Percentiles rank a stretch among this genome's conserved stretches.
Conservation (phyloP, 2,888 invertebrate species). For the Himalopsyche kuldschensis region DNA sequence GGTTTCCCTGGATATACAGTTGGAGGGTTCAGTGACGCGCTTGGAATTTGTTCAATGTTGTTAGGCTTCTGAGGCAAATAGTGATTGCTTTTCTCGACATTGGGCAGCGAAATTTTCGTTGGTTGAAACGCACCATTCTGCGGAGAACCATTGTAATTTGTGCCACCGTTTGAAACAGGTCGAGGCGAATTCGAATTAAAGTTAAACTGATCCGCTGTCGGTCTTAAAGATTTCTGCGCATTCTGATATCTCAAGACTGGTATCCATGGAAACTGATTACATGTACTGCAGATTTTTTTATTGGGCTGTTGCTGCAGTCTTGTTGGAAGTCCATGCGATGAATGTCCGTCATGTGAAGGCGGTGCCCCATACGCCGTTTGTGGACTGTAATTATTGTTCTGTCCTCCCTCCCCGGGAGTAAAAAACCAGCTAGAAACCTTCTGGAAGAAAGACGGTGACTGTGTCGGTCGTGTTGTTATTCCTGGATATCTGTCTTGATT, state of each 20-base stretch:
- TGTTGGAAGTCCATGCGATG: slow-evolving; percentile 24
- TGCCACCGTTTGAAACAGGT: not conserved
- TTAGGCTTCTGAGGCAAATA: slow-evolving; percentile 23
- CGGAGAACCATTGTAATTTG: not conserved
- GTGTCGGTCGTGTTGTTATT: slow-evolving; percentile 49
- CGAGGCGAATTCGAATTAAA: slow-evolving; percentile 43
- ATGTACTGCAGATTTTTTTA: slow-evolving; percentile 71
- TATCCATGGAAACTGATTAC: slow-evolving; percentile 81
- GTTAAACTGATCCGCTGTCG: slow-evolving; percentile 42
- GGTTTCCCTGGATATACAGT: slow-evolving; percentile 40
- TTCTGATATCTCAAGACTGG: slow-evolving; percentile 64
- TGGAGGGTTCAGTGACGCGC: slow-evolving; percentile 22
- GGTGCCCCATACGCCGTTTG: slow-evolving; percentile 36
- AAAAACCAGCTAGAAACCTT: slow-evolving; percentile 65
- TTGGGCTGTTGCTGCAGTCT: slow-evolving; percentile 43
- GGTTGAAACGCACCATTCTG: slow-evolving; percentile 13
- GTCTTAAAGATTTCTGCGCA: slow-evolving; percentile 16
- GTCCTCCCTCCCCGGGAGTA: slow-evolving; percentile 51
- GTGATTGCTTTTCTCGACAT: slow-evolving; percentile 7
- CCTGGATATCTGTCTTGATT: slow-evolving; percentile 44
- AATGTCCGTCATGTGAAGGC: slow-evolving; percentile 11
- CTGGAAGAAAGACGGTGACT: slow-evolving; percentile 59
- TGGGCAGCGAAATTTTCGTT: slow-evolving; percentile 14
- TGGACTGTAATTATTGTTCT: not conserved
- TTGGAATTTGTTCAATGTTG: slow-evolving; percentile 5